These are phyloP conservation scores for Operophtera brumata DNA, from an alignment of 2,888 invertebrate species.

Conservation along the genomic window DNA sequence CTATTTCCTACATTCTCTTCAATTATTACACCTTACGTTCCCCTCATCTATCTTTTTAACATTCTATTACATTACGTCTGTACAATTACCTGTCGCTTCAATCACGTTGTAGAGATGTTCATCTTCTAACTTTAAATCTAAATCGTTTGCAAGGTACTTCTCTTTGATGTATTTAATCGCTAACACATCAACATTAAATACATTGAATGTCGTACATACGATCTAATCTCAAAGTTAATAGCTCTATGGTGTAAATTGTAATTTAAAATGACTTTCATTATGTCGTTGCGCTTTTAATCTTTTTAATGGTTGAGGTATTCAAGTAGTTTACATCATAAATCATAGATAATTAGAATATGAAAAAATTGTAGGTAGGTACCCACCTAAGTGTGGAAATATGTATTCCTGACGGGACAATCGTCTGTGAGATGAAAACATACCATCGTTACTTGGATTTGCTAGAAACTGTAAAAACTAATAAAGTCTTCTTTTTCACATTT, in stretches of 20 bases:
- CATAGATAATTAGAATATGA: conserved; percentile 2
- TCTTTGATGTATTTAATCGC: conserved; percentile 1
- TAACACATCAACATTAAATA: conserved; percentile 18
- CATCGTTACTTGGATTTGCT: conserved; percentile 53
- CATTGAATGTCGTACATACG: conserved; percentile 13
- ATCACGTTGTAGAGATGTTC: background rate
- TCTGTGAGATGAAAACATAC: conserved; percentile 19
- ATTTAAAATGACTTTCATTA: conserved; percentile 24
- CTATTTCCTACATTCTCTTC: conserved; percentile 3
- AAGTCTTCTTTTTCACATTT: conserved; percentile 5
- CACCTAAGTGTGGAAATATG: background rate
- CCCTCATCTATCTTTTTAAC: background rate
- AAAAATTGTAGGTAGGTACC: too few species aligned
- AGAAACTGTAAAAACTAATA: conserved; percentile 52
- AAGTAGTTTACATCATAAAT: conserved; percentile 25
- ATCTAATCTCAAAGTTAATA: conserved; percentile 20
- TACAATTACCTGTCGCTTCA: background rate
- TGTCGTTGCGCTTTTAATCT: conserved; percentile 14
- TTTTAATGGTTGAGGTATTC: conserved; percentile 10
- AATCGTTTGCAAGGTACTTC: background rate
- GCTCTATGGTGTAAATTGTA: conserved; percentile 16
- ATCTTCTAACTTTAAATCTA: background rate
- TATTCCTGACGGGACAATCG: conserved; percentile 1
- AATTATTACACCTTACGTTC: background rate
- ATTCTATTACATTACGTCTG: background rate